phyloP scores from a whole-genome alignment of 2,797 vertebrate species.

The Enteromius viviparus region DNA sequence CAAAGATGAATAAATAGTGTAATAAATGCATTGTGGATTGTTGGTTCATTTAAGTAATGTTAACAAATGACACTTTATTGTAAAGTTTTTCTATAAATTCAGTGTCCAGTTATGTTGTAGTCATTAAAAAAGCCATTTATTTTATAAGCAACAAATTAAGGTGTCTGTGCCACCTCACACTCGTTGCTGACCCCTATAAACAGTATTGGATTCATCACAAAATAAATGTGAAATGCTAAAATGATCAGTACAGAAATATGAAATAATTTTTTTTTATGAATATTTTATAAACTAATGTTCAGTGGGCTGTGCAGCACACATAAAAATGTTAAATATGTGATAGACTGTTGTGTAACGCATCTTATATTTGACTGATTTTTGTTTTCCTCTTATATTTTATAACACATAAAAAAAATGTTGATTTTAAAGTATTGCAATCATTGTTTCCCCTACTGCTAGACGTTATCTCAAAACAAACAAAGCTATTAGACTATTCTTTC shows the following conservation, averaged over 20 bases:
- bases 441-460: background rate
- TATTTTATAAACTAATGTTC: background rate
- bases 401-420: background rate
- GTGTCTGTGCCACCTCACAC: background rate
- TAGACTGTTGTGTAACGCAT: background rate
- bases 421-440: background rate
- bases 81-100: too few species aligned
- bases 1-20: too few species aligned
- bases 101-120: background rate
- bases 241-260: background rate
- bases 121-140: background rate
- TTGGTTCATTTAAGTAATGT: too few species aligned
- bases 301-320: background rate
- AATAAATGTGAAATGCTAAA: background rate
- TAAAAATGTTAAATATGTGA: background rate
- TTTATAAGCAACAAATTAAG: background rate
- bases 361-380: background rate
- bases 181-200: background rate
- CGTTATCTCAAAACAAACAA: conserved; percentile 19
- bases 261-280: background rate
- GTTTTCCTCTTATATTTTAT: background rate
- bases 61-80: too few species aligned
- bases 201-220: background rate
- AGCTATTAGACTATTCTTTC: background rate
- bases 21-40: too few species aligned